Conservation (phyloP, 2,888 invertebrate species). For the Julus scanicus region DNA sequence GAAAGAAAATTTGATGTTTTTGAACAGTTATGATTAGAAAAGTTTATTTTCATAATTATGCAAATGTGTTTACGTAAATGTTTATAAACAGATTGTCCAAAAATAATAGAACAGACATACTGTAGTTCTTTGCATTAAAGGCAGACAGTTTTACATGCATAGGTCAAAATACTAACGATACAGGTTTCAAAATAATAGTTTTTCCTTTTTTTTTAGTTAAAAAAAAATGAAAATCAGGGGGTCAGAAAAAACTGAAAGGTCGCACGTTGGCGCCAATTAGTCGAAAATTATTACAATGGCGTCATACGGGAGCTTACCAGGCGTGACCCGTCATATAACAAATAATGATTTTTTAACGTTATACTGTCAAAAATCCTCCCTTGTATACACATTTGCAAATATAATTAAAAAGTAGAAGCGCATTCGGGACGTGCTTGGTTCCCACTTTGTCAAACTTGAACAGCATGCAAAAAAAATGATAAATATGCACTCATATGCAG, state of each 20-base stretch:
- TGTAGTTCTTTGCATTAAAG: too few relatives aligned
- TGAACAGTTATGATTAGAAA: too few relatives aligned
- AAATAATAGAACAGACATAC: too few relatives aligned
- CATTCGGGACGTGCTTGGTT: not conserved
- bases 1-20: too few relatives aligned
- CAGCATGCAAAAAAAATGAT: not conserved
- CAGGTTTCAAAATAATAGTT: not conserved
- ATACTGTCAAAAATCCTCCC: constrained; percentile 47
- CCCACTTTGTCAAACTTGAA: not conserved
- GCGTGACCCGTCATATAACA: constrained; percentile 43
- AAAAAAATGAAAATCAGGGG: constrained; percentile 21
- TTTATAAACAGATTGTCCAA: too few relatives aligned
- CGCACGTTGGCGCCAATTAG: constrained; percentile 42
- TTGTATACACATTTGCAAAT: constrained; percentile 31
- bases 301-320: constrained; percentile 30
- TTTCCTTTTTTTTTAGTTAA: not conserved
- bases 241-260: constrained; percentile 25
- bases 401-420: constrained; percentile 36
- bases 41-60: too few relatives aligned
- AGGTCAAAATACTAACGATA: too few relatives aligned
- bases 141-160: too few relatives aligned
- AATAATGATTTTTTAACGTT: constrained; percentile 40
- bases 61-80: too few relatives aligned
- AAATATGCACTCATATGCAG: not conserved
- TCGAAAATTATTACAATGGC: constrained; percentile 43